Base-by-base conservation (phyloP, 1,140 invertebrate species). In the Sycobia sp. region DNA sequence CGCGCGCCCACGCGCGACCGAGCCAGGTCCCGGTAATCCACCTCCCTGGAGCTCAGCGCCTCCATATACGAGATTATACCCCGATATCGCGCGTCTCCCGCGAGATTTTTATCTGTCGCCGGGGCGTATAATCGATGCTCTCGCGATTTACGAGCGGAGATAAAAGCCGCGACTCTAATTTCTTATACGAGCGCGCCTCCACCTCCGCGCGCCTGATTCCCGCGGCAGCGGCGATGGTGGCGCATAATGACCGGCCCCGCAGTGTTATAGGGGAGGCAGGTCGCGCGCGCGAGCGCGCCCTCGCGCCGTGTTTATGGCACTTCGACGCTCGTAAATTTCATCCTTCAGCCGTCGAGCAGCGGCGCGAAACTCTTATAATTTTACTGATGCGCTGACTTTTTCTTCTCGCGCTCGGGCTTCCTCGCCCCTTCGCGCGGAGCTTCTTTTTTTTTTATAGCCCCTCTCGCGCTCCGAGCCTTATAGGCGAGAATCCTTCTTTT, bases 81-180 rank as follows among this genome's bases (percentile, higher is more conserved):
- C 16, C 23, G 44, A 47, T 25, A 25, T 27, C 44, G 16, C 36
- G 36, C 14, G 18, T 44, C n/a, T n/a, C n/a, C n/a, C n/a, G n/a
- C n/a, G 41, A 22, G 44, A 47, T 27, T 47, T 47, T 47, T 47
- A 47, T 47, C 44, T 4, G 23, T 47, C 44, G 44, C n/a, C n/a
- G n/a, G n/a, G n/a, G n/a, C 44, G 22, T 27, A 47, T 47, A 47
- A 47, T 47, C 44, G 44, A 47, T 47, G 22, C 22, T 25, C 44
- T n/a, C 23, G 44, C 44, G 44, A 47, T 47, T 47, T 47, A 47
- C 44, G 44, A 47, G 22, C 27, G 10, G 14, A 47, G 44, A 47
- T 47, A 47, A 27, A 54, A 22, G 16, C 20, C 41, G 41, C 41
- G 41, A 44, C 41, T 44, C 41, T 44, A 44, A 44, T 44, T 44